A percentile compares a stretch with the other conserved stretches of the same genome.
These are phyloP conservation scores for Taurulus bubalis DNA, from an alignment of 2,113 vertebrate genomes.

Conservation along the genomic window DNA sequence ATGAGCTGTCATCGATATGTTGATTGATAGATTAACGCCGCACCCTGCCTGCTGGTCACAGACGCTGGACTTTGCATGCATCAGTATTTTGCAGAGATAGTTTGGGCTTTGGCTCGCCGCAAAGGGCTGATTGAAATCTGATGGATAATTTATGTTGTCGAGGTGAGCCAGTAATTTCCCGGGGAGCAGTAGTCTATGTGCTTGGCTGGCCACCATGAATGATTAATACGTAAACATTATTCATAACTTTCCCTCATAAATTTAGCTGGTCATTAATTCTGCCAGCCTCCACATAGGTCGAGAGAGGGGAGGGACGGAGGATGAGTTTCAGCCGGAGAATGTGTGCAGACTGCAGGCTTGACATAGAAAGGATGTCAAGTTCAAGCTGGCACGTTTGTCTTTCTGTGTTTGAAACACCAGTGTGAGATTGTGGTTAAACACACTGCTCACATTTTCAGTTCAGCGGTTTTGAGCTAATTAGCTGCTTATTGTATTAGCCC, in stretches of 20 bases:
- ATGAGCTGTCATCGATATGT: not conserved
- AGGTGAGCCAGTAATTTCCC: conserved; percentile 72
- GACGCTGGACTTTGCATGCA: conserved; percentile 2
- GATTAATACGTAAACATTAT: conserved; percentile 80
- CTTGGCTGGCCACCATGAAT: conserved; percentile 70
- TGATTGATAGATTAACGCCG: not conserved
- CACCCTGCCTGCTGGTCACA: not conserved
- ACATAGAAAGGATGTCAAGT: not conserved
- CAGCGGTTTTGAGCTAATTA: conserved; percentile 52
- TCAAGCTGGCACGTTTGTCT: not conserved
- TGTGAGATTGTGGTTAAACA: conserved; percentile 42
- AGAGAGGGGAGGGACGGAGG: not conserved
- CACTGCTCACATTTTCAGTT: conserved; percentile 60
- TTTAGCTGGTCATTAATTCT: conserved; percentile 58
- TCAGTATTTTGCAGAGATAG: conserved; percentile 8
- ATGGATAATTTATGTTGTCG: conserved; percentile 74
- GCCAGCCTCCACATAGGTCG: conserved; percentile 12
- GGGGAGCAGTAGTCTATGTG: conserved; percentile 51
- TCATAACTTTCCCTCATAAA: conserved; percentile 73
- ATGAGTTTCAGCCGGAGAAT: conserved; percentile 13
- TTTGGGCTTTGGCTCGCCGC: not conserved
- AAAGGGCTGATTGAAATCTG: conserved; percentile 51
- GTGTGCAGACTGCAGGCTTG: not conserved
- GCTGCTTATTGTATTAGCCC: conserved; percentile 43
- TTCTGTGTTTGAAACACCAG: conserved; percentile 20